Evolutionary conservation across 2,113 vertebrate species (phyloP), one percentile per base, ranked within the genome.

Genomic region (Phyllopteryx taeniolatus): DNA sequence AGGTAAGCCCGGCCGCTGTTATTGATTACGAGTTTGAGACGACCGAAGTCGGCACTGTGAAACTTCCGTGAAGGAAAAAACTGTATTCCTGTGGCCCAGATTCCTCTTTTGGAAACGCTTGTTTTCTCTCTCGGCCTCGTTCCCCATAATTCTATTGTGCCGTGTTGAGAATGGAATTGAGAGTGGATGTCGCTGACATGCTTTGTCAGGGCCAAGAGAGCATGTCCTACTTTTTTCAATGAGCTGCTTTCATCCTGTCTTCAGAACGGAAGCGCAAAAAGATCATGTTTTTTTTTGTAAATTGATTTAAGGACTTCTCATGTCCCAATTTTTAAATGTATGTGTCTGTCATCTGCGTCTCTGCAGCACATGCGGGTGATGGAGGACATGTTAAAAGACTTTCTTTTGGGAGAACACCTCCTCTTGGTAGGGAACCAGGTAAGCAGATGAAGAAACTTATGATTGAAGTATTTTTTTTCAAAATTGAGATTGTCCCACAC

Each of bases 311-410:
- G 42, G 4, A 20, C 8, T 57, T 27, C n/a, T 35, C 0, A 43
- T 43, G 62, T 13, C 42, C 39, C 13, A 43, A 0, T 65, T n/a
- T 44, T 46, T n/a, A n/a, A 6, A 22, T 46, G 2, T 46, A 20
- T 27, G 11, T 8, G 35, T 20, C 35, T 63, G 3, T n/a, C 7
- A 47, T 15, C 1, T 66, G 13, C 47, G 51, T 90, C 73, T 85
- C 63, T 86, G 17, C 82, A 99, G 98, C 98, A 99, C 85, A 92
- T 97, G 93, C 90, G 93, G 87, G 93, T 98, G 77, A 98, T 99
- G 96, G 96, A 99, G 86, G 96, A 98, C 88, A 98, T 99, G 96
- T 84, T 99, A 46, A 99, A 98, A 82, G 98, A 99, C 83, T 99
- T 97, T 68, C 87, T 98, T 20, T 91, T 99, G 42, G 96, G 97